Evolutionary conservation across 2,888 invertebrate genomes (phyloP).

Genomic region (Falcaria lacertinaria): DNA sequence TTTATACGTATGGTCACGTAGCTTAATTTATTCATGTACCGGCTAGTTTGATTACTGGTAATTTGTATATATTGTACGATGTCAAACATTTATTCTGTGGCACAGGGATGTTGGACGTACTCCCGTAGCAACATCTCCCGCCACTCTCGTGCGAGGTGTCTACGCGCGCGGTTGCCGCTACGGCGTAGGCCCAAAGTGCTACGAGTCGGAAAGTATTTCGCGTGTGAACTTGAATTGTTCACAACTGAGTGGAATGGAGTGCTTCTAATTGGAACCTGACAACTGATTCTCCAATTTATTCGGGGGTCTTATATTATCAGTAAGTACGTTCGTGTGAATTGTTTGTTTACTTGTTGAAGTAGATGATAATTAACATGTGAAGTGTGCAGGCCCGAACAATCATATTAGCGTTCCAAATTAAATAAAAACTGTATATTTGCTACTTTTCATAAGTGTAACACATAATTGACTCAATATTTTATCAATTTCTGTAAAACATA

Average conservation of each 20-base stretch:
- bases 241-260: slow-evolving; percentile 3
- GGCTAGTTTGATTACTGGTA: slow-evolving; percentile 18
- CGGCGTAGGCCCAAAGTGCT: slow-evolving; percentile 15
- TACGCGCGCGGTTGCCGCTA: slow-evolving; percentile 51
- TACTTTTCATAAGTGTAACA: too few relatives aligned
- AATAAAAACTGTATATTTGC: too few relatives aligned
- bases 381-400: too few relatives aligned
- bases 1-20: not conserved
- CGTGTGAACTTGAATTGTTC: slow-evolving; percentile 18
- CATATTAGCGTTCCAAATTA: too few relatives aligned
- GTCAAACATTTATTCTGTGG: slow-evolving; percentile 19
- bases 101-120: slow-evolving; percentile 4
- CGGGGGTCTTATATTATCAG: slow-evolving; percentile 9
- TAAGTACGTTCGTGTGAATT: too few relatives aligned
- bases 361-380: too few relatives aligned
- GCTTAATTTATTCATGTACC: not conserved
- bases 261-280: slow-evolving; percentile 12
- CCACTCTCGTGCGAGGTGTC: slow-evolving; percentile 48
- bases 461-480: too few relatives aligned
- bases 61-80: slow-evolving; percentile 3
- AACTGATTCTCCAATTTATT: slow-evolving; percentile 9
- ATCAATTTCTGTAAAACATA: too few relatives aligned
- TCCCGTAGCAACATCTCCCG: slow-evolving; percentile 25
- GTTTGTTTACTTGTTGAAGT: too few relatives aligned
- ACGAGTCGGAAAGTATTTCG: slow-evolving; percentile 36